Conservation (phyloP, 2,888 invertebrate genomes). For the Oscheius myriophilus region DNA sequence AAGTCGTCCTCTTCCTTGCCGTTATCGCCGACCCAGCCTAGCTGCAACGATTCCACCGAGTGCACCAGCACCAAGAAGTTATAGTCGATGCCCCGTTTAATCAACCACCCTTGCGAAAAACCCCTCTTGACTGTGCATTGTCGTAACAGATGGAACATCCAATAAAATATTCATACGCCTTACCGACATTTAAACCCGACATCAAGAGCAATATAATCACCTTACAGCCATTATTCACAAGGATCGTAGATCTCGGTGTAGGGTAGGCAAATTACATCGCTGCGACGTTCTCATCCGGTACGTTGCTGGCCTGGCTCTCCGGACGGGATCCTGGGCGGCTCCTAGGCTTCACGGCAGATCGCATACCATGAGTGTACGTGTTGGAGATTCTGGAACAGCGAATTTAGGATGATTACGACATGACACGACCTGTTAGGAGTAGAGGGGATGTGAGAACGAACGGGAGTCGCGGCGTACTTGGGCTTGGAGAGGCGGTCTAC, state of each 20-base stretch:
- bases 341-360: conserved; percentile 5
- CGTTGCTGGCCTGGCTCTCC: not conserved
- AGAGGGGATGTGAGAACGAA: not conserved
- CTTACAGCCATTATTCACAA: no score
- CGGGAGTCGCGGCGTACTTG: conserved; percentile 2
- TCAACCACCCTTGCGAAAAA: not conserved
- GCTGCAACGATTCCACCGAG: not conserved
- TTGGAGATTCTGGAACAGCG: conserved; percentile 1
- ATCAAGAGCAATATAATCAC: no score
- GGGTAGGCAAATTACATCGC: not conserved
- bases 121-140: not conserved
- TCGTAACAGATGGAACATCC: no score
- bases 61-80: not conserved
- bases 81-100: not conserved
- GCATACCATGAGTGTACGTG: conserved; percentile 22
- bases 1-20: not conserved
- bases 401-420: not conserved
- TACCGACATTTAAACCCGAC: no score
- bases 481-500: conserved; percentile 25
- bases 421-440: not conserved
- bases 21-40: not conserved
- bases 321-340: conserved; percentile 19
- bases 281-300: conserved; percentile 3
- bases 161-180: no score
- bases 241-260: not conserved